Conservation (phyloP, 2,888 invertebrate genomes). For the Dasysyrphus albostriatus region DNA sequence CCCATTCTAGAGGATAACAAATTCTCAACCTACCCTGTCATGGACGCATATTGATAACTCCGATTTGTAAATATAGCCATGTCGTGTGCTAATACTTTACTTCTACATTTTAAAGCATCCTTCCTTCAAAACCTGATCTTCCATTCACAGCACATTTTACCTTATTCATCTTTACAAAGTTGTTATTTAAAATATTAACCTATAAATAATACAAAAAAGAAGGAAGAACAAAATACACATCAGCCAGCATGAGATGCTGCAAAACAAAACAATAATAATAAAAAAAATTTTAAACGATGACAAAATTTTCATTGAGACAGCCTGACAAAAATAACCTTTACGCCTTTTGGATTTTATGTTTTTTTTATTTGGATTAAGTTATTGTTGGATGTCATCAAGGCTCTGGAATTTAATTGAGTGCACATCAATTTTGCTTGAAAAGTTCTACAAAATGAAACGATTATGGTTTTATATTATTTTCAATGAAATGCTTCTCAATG, state of each 20-base stretch:
- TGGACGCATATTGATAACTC: too few species aligned
- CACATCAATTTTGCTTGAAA: background rate
- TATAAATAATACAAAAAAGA: background rate
- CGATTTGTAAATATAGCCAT: too few species aligned
- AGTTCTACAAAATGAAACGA: background rate
- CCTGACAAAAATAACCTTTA: background rate
- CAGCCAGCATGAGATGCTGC: background rate
- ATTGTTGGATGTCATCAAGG: background rate
- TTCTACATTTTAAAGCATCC: background rate
- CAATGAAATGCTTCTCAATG: background rate
- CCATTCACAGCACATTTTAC: background rate
- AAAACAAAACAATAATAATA: background rate
- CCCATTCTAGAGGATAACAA: too few species aligned
- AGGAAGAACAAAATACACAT: background rate
- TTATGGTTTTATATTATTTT: background rate
- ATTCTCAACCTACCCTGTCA: too few species aligned
- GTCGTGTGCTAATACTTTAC: background rate
- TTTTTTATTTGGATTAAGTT: constrained; percentile 12
- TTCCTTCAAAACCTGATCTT: background rate
- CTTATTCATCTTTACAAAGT: background rate
- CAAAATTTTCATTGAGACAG: background rate
- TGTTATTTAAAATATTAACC: background rate
- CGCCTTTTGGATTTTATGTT: background rate
- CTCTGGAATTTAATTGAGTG: constrained; percentile 24
- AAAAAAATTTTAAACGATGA: background rate